Evolutionary conservation across 2,888 invertebrate genomes (phyloP).

Genomic region (Andricus quercusramuli): DNA sequence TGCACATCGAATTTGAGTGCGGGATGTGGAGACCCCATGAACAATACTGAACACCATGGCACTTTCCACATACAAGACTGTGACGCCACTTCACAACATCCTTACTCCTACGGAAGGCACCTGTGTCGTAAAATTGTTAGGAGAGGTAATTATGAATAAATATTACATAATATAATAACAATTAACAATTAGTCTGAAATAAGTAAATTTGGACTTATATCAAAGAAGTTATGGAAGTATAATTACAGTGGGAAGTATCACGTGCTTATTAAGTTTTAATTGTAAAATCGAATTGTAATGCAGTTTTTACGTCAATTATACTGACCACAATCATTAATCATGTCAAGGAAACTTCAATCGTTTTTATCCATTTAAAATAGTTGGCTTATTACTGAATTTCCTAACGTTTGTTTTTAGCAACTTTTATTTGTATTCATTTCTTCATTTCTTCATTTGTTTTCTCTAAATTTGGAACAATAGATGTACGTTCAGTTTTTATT

Average conservation of each 20-base stretch:
- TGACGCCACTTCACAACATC: slow-evolving; percentile 61
- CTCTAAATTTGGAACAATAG: background rate
- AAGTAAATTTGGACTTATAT: background rate
- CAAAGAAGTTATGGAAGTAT: background rate
- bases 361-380: slow-evolving; percentile 10
- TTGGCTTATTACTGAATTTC: slow-evolving; percentile 1
- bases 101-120: slow-evolving; percentile 74
- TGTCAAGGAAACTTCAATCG: slow-evolving; percentile 21
- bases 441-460: background rate
- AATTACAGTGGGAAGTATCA: background rate
- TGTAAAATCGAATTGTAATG: slow-evolving; percentile 2
- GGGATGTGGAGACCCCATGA: slow-evolving; percentile 87
- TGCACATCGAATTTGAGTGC: slow-evolving; percentile 87
- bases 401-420: background rate
- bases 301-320: background rate
- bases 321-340: background rate
- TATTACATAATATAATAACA: background rate
- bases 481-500: background rate
- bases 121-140: slow-evolving; percentile 89
- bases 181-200: background rate
- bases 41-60: slow-evolving; percentile 79
- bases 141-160: slow-evolving; percentile 81
- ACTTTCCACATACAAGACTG: slow-evolving; percentile 73
- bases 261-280: slow-evolving; percentile 18
- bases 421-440: background rate